Percentiles rank a stretch among this genome's conserved stretches.
phyloP scores from a whole-genome alignment of 2,797 vertebrate species.

The Lagocephalus sceleratus region DNA sequence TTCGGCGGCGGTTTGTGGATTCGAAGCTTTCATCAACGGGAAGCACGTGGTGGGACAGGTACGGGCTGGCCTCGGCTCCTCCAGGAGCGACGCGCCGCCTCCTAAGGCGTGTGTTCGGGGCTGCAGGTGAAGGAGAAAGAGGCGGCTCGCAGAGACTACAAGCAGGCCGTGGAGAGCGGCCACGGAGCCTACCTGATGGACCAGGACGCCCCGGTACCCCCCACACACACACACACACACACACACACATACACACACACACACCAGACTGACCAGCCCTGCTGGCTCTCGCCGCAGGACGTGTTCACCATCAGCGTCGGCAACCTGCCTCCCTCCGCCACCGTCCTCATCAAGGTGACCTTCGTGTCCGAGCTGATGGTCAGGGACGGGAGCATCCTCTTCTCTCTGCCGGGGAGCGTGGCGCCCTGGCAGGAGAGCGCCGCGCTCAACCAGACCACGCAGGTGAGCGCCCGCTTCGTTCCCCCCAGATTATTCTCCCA shows the following conservation, averaged over 20 bases:
- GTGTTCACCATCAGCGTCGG: constrained; percentile 89
- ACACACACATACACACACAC: too few species aligned
- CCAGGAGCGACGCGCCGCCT: neutral
- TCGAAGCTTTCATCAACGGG: constrained; percentile 90
- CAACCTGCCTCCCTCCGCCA: constrained; percentile 81
- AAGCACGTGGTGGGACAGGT: constrained; percentile 88
- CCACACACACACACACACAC: too few species aligned
- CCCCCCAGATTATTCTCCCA: too few species aligned
- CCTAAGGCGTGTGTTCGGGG: constrained; percentile 8
- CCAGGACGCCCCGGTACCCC: constrained; percentile 81
- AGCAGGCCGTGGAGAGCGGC: constrained; percentile 76
- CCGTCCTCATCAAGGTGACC: constrained; percentile 87
- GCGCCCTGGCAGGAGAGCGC: constrained; percentile 84
- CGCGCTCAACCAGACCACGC: constrained; percentile 81
- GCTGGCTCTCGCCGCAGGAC: constrained; percentile 67
- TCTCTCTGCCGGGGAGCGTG: constrained; percentile 81
- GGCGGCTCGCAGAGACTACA: constrained; percentile 80
- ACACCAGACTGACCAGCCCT: neutral
- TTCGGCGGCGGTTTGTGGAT: constrained; percentile 86
- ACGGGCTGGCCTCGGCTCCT: neutral
- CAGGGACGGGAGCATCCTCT: constrained; percentile 60
- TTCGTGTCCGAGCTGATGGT: constrained; percentile 82
- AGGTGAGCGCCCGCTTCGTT: constrained; percentile 77
- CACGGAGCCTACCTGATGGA: constrained; percentile 90
- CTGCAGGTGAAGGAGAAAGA: constrained; percentile 87